These are phyloP conservation scores for Cheiracanthium punctorium DNA, from an alignment of 2,888 invertebrate genomes.

Conservation along the genomic window DNA sequence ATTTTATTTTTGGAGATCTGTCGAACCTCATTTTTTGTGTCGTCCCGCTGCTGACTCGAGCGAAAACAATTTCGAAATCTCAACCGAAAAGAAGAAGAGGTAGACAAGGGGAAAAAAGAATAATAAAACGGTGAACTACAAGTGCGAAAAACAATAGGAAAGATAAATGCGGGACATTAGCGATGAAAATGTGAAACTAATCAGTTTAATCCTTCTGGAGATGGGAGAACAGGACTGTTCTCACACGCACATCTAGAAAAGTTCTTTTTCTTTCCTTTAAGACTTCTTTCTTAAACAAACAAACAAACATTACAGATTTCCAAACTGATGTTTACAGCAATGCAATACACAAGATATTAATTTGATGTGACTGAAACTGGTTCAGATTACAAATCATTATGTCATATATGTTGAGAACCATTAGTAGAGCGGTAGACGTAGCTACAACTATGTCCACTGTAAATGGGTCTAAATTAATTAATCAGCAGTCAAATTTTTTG, in stretches of 20 bases:
- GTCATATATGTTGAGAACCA: too few species aligned
- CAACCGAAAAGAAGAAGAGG: neutral
- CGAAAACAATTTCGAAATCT: slow-evolving; percentile 24
- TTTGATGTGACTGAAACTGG: too few species aligned
- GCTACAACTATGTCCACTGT: too few species aligned
- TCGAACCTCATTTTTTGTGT: slow-evolving; percentile 13
- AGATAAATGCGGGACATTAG: slow-evolving; percentile 47
- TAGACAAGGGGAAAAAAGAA: neutral
- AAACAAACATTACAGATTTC: too few species aligned
- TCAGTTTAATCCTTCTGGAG: slow-evolving; percentile 38
- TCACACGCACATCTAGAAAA: neutral
- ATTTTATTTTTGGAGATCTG: slow-evolving; percentile 5
- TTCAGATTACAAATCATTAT: too few species aligned
- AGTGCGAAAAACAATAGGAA: slow-evolving; percentile 25
- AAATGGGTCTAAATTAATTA: too few species aligned
- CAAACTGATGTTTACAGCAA: too few species aligned
- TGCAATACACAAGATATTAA: too few species aligned
- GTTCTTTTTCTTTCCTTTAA: neutral
- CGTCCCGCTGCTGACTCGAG: slow-evolving; percentile 1
- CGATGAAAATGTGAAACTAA: slow-evolving; percentile 39
- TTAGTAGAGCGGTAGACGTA: too few species aligned
- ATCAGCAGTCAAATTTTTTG: too few species aligned
- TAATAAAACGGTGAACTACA: neutral
- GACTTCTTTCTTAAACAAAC: too few species aligned
- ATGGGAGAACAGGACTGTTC: neutral